Evolutionary conservation across 2,797 vertebrate species (phyloP).

Genomic region (Decapterus maruadsi): DNA sequence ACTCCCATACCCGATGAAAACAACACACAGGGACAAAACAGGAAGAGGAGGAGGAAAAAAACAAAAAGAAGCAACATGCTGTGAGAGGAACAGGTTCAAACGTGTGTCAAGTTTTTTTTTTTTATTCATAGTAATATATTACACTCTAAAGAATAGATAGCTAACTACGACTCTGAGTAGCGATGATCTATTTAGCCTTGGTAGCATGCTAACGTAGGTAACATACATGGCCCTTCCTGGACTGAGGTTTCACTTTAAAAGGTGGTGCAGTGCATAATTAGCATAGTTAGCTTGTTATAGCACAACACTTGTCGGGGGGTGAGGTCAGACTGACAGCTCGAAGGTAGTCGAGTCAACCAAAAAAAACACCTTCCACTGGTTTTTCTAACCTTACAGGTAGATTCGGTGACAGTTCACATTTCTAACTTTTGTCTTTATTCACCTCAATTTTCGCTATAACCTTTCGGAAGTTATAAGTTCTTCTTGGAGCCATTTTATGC

Average conservation of each 20-base stretch:
- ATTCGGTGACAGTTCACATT: not conserved
- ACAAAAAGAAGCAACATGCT: conserved; percentile 70
- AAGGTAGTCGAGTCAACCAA: conserved; percentile 17
- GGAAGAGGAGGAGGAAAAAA: conserved; percentile 19
- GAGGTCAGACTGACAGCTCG: conserved; percentile 25
- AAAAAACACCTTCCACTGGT: not conserved
- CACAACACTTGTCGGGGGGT: conserved; percentile 2
- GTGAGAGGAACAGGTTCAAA: conserved; percentile 50
- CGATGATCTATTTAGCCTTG: conserved; percentile 20
- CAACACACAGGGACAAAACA: conserved; percentile 41
- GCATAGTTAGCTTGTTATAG: conserved; percentile 1
- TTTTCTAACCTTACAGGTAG: not conserved
- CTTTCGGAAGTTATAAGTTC: not conserved
- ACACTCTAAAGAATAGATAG: conserved; percentile 61
- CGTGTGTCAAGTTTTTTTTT: conserved; percentile 12
- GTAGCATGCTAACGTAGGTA: conserved; percentile 25
- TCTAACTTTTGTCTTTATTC: not conserved
- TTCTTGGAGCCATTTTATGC: not conserved
- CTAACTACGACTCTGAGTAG: conserved; percentile 31
- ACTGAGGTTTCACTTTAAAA: conserved; percentile 11
- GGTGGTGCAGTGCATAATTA: not conserved
- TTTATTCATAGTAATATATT: conserved; percentile 58
- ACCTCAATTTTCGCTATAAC: not conserved
- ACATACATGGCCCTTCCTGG: conserved; percentile 33
- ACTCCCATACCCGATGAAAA: conserved; percentile 57